Evolutionary conservation across 1,140 invertebrate genomes (phyloP).

Genomic region (Megalonaias nervosa): DNA sequence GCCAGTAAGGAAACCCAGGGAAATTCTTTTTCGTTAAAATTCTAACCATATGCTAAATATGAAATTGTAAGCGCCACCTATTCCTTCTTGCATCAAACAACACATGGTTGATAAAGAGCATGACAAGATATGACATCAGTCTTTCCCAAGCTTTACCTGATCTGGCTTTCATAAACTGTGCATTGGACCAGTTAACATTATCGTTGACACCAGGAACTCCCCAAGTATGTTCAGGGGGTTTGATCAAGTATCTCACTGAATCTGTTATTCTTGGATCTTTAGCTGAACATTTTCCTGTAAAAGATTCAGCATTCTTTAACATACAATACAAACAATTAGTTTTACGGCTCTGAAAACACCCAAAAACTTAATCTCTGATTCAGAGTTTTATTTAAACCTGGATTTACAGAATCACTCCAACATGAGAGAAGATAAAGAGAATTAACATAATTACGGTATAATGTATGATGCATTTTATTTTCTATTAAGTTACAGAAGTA

Average conservation of each 20-base stretch:
- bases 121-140: no score
- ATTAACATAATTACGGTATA: not conserved
- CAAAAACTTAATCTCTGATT: not conserved
- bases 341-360: not conserved
- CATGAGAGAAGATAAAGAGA: not conserved
- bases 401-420: not conserved
- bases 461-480: no score
- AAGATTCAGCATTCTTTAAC: not conserved
- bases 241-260: conserved; percentile 51
- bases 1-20: no score
- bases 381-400: not conserved
- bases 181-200: conserved; percentile 58
- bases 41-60: no score
- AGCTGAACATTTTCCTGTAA: conserved; percentile 27
- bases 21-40: no score
- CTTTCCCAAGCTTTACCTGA: conserved; percentile 33
- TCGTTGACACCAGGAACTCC: conserved; percentile 51
- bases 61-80: no score
- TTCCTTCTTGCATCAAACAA: no score
- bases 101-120: no score
- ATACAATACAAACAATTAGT: not conserved
- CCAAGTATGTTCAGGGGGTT: conserved; percentile 66
- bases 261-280: conserved; percentile 35
- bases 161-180: conserved; percentile 43
- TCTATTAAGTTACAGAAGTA: no score